Evolutionary conservation across 1,140 invertebrate species (phyloP), one percentile per base, ranked within the genome.

Genomic region (Homarus americanus): DNA sequence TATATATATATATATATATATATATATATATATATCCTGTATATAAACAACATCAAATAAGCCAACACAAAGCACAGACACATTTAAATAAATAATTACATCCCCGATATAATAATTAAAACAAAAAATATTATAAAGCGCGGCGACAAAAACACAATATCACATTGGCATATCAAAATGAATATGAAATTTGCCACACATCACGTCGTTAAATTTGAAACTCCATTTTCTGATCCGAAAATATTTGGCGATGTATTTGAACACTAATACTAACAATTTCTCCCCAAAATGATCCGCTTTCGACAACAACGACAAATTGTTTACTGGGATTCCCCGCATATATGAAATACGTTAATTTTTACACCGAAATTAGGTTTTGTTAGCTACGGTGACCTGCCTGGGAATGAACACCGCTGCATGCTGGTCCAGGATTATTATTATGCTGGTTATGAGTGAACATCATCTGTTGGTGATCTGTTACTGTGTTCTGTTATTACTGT

Each of bases 1-100:
- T 49, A 49, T 49, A 49, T 66, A 66, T 66, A 66, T 66, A 66
- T 66, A 66, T 66, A 66, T 66, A 66, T 66, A 66, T 66, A 66
- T 66, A 66, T 66, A 66, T 66, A 66, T 66, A 66, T 66, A 66
- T 66, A 66, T 66, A 66, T n/a, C n/a, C n/a, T 66, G 28, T 66
- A 66, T 66, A 66, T 66, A 66, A 4, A 66, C n/a, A 66, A 66
- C n/a, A 66, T 28, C n/a, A 4, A 66, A 1, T 28, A 5, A 28
- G 3, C 28, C 10, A 66, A 66, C 2, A 4, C 63, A 66, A 20
- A 66, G 53, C 53, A 17, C 20, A 58, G 63, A 20, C n/a, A 3
- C 2, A 10, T 5, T 66, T 2, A 4, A 28, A 10, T 66, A 66
- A 66, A 0, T 20, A 32, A 66, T 66, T 66, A 66, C 24, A n/a